A percentile compares a stretch with the other conserved stretches of the same genome.
These are phyloP conservation scores for Rhyacichthys aspro DNA, from an alignment of 2,797 vertebrate species.

Conservation along the genomic window DNA sequence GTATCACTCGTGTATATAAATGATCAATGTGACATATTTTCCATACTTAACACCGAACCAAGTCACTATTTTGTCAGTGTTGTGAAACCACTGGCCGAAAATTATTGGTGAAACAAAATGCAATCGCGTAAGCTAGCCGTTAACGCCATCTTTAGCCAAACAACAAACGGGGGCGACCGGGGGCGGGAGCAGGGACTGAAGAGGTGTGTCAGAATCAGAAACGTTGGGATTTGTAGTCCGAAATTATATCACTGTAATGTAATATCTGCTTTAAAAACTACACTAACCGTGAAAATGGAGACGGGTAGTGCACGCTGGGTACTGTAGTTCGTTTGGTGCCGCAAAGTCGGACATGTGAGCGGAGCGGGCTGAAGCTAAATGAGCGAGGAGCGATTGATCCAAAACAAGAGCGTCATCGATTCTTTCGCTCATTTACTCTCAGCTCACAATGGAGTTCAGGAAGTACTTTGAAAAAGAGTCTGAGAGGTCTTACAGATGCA, in stretches of 20 bases:
- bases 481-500: too few species aligned
- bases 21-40: constrained; percentile 51
- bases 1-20: constrained; percentile 39
- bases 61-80: constrained; percentile 59
- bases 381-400: too few species aligned
- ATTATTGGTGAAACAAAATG: constrained; percentile 74
- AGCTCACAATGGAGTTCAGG: too few species aligned
- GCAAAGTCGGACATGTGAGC: too few species aligned
- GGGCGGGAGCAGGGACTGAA: constrained; percentile 59
- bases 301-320: constrained; percentile 10
- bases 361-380: too few species aligned
- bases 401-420: too few species aligned
- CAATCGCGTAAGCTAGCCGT: constrained; percentile 80
- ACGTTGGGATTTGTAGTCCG: constrained; percentile 77
- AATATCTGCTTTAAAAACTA: constrained; percentile 39
- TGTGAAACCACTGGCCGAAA: constrained; percentile 68
- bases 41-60: constrained; percentile 46
- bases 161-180: constrained; percentile 73
- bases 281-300: constrained; percentile 31
- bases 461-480: too few species aligned
- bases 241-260: fast-evolving
- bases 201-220: constrained; percentile 32
- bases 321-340: constrained; percentile 57
- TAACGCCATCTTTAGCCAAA: constrained; percentile 86
- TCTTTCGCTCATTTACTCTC: too few species aligned